phyloP scores from a whole-genome alignment of 2,888 invertebrate species.

The Dioctria linearis region DNA sequence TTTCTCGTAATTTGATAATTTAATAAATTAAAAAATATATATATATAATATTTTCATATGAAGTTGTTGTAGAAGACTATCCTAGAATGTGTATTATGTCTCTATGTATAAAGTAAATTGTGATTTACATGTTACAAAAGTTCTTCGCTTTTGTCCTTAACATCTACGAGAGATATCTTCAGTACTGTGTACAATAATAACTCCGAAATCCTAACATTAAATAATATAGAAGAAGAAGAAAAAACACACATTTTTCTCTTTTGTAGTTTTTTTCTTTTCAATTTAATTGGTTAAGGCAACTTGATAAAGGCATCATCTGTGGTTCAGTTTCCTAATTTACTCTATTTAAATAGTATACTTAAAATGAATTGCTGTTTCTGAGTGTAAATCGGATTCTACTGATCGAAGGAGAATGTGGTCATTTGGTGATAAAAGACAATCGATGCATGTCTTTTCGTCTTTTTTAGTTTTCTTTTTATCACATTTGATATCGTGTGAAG shows the following conservation, averaged over 20 bases:
- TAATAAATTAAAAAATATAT: conserved; percentile 41
- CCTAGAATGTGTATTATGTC: neutral
- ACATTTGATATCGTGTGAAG: neutral
- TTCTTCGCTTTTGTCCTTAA: conserved; percentile 25
- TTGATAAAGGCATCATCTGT: conserved; percentile 46
- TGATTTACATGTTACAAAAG: conserved; percentile 10
- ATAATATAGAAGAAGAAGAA: neutral
- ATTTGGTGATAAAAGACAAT: neutral
- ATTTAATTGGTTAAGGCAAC: conserved; percentile 44
- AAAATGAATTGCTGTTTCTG: conserved; percentile 3
- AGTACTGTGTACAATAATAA: conserved; percentile 11
- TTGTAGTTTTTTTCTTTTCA: conserved; percentile 31
- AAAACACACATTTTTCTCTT: neutral
- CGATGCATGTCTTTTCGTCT: neutral
- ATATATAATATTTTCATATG: neutral
- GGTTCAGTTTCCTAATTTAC: conserved; percentile 6
- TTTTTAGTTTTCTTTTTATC: neutral
- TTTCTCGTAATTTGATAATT: neutral
- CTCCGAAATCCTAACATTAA: conserved; percentile 31
- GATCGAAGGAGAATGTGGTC: neutral
- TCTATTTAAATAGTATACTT: conserved; percentile 6
- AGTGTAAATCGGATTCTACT: neutral
- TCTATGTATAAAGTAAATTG: neutral
- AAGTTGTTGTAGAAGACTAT: neutral
- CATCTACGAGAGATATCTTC: conserved; percentile 11